These are phyloP conservation scores for Lithobates sylvaticus DNA, from an alignment of 2,797 vertebrate genomes.

Conservation along the genomic window DNA sequence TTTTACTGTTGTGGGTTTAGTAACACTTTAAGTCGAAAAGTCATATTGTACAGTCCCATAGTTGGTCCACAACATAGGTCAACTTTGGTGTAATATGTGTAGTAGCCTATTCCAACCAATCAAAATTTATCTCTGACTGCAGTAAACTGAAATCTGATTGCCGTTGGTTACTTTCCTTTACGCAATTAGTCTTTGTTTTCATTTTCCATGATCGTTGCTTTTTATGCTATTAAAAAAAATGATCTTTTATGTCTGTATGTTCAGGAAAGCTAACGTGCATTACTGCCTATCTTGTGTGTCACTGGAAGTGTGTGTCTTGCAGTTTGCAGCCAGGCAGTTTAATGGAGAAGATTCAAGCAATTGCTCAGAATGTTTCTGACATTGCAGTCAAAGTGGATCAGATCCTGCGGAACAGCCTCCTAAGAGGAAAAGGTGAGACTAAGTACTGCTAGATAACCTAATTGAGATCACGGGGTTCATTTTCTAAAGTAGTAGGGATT, in stretches of 20 bases:
- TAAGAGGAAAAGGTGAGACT: constrained; percentile 83
- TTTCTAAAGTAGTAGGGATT: neutral
- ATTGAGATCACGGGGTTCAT: neutral
- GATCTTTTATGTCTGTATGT: neutral
- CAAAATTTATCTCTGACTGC: too few species aligned
- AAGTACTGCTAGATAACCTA: neutral
- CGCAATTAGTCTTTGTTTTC: too few species aligned
- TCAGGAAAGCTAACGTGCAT: neutral
- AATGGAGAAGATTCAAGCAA: constrained; percentile 95
- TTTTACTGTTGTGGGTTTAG: too few species aligned
- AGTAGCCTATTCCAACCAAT: too few species aligned
- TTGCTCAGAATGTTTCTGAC: constrained; percentile 97
- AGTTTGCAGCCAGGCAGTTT: constrained; percentile 87
- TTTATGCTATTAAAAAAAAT: too few species aligned
- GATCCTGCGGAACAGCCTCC: constrained; percentile 89
- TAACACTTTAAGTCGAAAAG: too few species aligned
- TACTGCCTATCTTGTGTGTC: neutral
- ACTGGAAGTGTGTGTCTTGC: constrained; percentile 14
- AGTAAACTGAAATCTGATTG: too few species aligned
- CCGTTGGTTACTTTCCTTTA: too few species aligned
- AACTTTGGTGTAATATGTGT: too few species aligned
- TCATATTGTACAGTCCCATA: too few species aligned
- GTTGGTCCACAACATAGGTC: too few species aligned
- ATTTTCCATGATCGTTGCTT: too few species aligned
- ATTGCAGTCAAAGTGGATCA: constrained; percentile 93